Percentiles rank a stretch among this genome's conserved stretches.
Conservation (phyloP, 2,113 vertebrate species). For the Chauna torquata region DNA sequence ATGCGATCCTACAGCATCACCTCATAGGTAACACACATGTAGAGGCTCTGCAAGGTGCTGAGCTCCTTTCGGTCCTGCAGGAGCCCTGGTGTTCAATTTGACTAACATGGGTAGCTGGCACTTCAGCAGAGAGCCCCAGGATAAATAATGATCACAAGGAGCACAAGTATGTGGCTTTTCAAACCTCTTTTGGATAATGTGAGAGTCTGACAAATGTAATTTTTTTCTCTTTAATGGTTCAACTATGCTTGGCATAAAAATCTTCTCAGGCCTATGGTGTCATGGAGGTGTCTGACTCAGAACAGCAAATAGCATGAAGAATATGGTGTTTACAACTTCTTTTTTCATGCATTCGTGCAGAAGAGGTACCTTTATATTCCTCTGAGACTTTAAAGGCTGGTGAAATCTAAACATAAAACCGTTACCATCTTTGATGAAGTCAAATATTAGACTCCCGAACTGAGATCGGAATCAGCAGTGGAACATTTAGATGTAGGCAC, state of each 20-base stretch:
- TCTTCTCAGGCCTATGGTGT: background rate
- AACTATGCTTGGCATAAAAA: conserved; percentile 14
- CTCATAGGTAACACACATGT: accelerated
- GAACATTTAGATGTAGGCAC: background rate
- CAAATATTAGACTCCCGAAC: conserved; percentile 20
- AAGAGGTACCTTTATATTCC: conserved; percentile 22
- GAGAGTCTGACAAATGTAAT: conserved; percentile 32
- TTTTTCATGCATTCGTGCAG: conserved; percentile 10
- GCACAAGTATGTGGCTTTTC: background rate
- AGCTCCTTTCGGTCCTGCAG: background rate
- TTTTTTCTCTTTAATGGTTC: conserved; percentile 31
- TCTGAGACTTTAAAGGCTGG: background rate
- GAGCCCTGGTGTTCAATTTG: background rate
- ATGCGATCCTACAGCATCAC: background rate
- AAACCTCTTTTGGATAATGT: conserved; percentile 5
- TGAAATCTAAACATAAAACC: conserved; percentile 52
- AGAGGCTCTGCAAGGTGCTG: background rate
- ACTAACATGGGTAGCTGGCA: background rate
- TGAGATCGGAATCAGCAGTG: background rate
- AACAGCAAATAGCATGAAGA: conserved; percentile 31
- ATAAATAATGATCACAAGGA: conserved; percentile 15
- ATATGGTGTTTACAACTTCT: background rate
- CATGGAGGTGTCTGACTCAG: conserved; percentile 4
- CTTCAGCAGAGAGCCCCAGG: background rate
- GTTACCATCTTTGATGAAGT: conserved; percentile 13